These are phyloP conservation scores for Odontophorus gujanensis DNA, from an alignment of 2,113 vertebrate species.

Conservation along the genomic window DNA sequence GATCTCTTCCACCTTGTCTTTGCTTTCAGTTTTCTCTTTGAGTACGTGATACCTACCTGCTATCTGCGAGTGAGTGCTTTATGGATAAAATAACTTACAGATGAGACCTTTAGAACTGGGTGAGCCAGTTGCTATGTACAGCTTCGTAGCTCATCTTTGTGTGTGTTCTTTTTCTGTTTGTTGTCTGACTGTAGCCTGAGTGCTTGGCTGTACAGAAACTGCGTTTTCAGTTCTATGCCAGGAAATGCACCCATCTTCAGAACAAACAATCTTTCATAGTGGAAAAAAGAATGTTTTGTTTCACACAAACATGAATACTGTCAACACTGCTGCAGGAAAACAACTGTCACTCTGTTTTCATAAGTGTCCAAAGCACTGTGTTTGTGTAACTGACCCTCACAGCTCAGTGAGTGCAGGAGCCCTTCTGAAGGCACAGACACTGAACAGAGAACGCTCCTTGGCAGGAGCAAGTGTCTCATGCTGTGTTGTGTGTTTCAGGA, in stretches of 20 bases:
- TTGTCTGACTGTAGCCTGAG: neutral
- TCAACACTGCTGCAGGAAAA: neutral
- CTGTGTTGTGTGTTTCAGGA: neutral
- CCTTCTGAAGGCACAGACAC: constrained; percentile 6
- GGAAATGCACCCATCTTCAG: constrained; percentile 16
- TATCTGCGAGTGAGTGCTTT: neutral
- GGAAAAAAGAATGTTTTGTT: constrained; percentile 35
- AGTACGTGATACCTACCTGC: neutral
- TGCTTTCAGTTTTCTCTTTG: neutral
- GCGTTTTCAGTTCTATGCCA: neutral
- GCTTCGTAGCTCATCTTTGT: neutral
- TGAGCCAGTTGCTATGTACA: neutral
- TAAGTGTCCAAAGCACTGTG: neutral
- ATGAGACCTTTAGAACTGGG: neutral
- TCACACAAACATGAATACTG: neutral
- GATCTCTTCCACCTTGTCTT: neutral
- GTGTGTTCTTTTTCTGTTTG: neutral
- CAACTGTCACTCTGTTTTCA: constrained; percentile 39
- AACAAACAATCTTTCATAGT: constrained; percentile 24
- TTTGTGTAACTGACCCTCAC: constrained; percentile 28
- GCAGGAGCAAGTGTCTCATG: neutral
- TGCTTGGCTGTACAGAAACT: neutral
- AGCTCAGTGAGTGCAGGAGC: fast-evolving
- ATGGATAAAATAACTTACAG: neutral
- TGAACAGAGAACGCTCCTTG: constrained; percentile 16